Evolutionary conservation across 1,140 invertebrate genomes (phyloP), one percentile per base, ranked within the genome.

Genomic region (Halictus rubicundus): DNA sequence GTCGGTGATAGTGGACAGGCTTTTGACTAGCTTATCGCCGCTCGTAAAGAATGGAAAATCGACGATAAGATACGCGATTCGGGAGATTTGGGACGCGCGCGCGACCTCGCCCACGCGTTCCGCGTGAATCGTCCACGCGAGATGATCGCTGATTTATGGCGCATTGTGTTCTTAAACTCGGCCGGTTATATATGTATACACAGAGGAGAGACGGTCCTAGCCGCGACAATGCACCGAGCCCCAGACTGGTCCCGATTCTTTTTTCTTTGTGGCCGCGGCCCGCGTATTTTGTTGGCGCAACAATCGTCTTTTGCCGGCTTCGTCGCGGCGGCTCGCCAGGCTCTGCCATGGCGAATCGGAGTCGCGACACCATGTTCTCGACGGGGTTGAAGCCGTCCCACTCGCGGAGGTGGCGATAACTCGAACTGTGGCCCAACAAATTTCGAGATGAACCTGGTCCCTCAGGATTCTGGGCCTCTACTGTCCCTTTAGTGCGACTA

Each of bases 111-210:
- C 64, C 74, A 81, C 74, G 73, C 66, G 25, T 70, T 68, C 72
- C 63, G 54, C 10, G 25, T 76, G 63, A 64, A 61, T 52, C 59
- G 78, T 42, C 14, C 42, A 49, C 78, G 61, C 72, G 71, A 46
- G 42, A 83, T 83, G 82, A 83, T 83, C 82, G 82, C 79, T 83
- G 82, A 83, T 81, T 83, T 83, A 83, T 82, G 79, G n/a, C 12
- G 72, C 69, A 83, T 83, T 83, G 82, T 83, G 57, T 79, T 66
- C 63, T 83, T 70, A 83, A 83, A 83, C 80, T 69, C 68, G 65
- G 65, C 75, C 63, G 69, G 75, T 78, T 71, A 61, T 81, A 77
- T 86, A 71, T 59, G 78, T 57, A 14, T 46, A 46, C 42, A 12
- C 2, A 46, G 14, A 9, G 12, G 42, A 46, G 42, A 12, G 42